Percentiles rank a stretch among this genome's conserved stretches.
These are phyloP conservation scores for Tethea ocularis DNA, from an alignment of 2,888 invertebrate genomes.

Conservation along the genomic window DNA sequence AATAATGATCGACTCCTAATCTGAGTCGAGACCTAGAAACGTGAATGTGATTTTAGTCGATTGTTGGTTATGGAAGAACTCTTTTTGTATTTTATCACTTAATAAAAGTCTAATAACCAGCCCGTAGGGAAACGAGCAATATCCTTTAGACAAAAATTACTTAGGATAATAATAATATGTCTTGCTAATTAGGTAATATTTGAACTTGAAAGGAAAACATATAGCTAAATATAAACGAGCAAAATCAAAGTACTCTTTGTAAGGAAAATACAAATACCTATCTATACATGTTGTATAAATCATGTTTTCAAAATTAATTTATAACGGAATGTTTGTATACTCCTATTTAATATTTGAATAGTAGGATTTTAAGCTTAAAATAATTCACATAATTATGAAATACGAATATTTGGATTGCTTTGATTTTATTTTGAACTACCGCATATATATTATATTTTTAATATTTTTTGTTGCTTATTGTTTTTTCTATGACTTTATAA, in stretches of 20 bases:
- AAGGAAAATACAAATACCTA: background rate
- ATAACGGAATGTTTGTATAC: background rate
- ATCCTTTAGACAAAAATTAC: background rate
- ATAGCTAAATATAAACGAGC: background rate
- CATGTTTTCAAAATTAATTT: background rate
- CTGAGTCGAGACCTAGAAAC: no score
- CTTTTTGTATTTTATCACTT: no score
- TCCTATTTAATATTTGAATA: background rate
- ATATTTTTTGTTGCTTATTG: no score
- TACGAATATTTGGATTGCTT: background rate
- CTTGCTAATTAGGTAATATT: background rate
- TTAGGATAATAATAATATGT: background rate
- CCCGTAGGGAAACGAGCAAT: background rate
- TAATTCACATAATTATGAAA: background rate
- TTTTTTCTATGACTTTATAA: no score
- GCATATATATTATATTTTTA: no score
- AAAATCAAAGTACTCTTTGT: background rate
- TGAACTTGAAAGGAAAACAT: background rate
- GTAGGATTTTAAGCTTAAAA: background rate
- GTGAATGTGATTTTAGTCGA: no score
- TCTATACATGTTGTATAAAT: no score
- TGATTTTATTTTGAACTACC: no score
- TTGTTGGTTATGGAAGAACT: no score
- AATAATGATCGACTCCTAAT: no score
- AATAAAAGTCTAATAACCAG: no score